Base-by-base conservation (phyloP, 2,797 vertebrate genomes). In the Calcarius lapponicus region DNA sequence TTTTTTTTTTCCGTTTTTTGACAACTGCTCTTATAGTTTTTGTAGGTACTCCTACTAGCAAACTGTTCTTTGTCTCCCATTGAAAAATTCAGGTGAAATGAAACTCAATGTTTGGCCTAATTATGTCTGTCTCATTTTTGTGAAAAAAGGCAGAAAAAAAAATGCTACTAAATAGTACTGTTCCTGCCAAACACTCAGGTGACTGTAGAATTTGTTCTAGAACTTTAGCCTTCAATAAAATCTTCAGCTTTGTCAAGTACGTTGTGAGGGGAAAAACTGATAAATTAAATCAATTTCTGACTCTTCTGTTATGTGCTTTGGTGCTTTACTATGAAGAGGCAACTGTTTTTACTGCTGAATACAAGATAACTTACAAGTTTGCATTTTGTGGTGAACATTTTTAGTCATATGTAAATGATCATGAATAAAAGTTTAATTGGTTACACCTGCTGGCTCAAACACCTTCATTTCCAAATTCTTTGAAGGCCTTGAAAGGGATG, bases 351-450 rank as follows among this genome's bases (percentile, higher is more conserved):
- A 92, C 36, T 79, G 61, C 62, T 95, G 80, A 90, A 80, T 88
- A 92, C 36, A 51, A 78, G 31, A 19, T 67, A 96, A 94, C 21
- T 54, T 54, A 29, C 74, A 82, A 74, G 60, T 74, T 81, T 94
- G 67, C 34, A 13, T 95, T 94, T 94, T 92, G 73, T 92, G 71
- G 66, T 73, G 65, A 94, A 74, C 21, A 7, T 43, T 96, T 96
- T 79, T 92, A 91, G 60, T 82, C 31, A 17, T 78, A 48, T 79
- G 42, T 92, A 90, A 93, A 78, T 65, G 75, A 93, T 80, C 26
- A 78, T 89, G 86, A 97, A 97, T 97, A 95, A 97, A 97, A 91
- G 22, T 93, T 90, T 56, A 93, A 94, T 93, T 93, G 50, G 73
- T 90, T 90, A 86, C 20, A 85, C 36, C 60, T 88, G 47, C n/a